Evolutionary conservation across 2,113 vertebrate genomes (phyloP).

Genomic region (Serilophus lunatus): DNA sequence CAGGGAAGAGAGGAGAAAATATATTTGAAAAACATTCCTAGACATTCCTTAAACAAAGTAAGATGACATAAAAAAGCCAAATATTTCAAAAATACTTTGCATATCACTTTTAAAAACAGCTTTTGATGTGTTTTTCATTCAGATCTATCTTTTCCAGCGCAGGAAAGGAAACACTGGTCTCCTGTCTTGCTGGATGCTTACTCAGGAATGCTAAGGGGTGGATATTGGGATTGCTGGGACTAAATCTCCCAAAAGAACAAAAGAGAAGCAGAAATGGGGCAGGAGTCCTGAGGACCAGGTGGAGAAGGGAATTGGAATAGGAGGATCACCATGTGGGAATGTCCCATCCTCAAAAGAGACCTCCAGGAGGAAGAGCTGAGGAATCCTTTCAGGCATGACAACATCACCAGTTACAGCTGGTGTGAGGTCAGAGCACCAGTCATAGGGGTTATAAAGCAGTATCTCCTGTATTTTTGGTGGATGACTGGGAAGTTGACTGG

Average conservation of each 20-base stretch:
- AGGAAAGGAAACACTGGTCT: neutral
- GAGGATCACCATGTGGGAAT: neutral
- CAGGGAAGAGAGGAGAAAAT: neutral
- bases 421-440: neutral
- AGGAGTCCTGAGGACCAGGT: neutral
- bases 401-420: neutral
- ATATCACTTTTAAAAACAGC: neutral
- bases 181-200: neutral
- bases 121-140: neutral
- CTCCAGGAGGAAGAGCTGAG: neutral
- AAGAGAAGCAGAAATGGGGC: neutral
- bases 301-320: neutral
- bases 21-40: neutral
- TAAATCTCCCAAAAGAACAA: neutral
- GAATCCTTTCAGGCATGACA: neutral
- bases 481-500: neutral
- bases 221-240: neutral
- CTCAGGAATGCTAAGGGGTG: neutral
- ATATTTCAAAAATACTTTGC: neutral
- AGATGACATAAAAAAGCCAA: conserved; percentile 7
- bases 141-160: neutral
- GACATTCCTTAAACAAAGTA: neutral
- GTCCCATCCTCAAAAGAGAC: neutral
- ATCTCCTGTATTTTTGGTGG: neutral
- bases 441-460: neutral